These are phyloP conservation scores for Sesia apiformis DNA, from an alignment of 2,888 invertebrate species.

Conservation along the genomic window DNA sequence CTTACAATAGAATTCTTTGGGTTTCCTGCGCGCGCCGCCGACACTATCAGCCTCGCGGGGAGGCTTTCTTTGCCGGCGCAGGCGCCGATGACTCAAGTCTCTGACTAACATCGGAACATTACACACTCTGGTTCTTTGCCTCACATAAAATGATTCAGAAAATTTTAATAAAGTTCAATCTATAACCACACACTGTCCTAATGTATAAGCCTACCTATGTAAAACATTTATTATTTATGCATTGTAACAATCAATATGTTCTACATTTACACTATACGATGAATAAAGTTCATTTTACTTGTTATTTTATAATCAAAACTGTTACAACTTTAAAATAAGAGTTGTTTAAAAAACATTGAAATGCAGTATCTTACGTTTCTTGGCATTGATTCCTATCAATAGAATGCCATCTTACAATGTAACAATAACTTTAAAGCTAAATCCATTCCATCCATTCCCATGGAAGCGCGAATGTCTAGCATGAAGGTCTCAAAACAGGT, in stretches of 20 bases:
- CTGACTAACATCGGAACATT: conserved; percentile 31
- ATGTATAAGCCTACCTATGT: no score
- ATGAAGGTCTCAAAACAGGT: conserved; percentile 13
- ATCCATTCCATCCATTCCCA: conserved; percentile 12
- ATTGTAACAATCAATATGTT: no score
- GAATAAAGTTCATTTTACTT: no score
- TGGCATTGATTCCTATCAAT: neutral
- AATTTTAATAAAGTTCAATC: neutral
- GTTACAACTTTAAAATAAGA: no score
- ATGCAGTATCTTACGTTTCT: neutral
- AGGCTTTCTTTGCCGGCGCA: conserved; percentile 44
- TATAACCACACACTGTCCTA: no score
- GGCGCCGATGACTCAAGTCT: conserved; percentile 50
- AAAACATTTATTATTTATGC: no score
- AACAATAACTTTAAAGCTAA: conserved; percentile 5
- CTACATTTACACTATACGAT: no score
- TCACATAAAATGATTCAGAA: conserved; percentile 11
- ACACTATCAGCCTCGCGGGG: conserved; percentile 21
- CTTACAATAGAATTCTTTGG: conserved; percentile 60
- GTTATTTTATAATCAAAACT: no score
- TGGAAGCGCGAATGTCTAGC: conserved; percentile 11
- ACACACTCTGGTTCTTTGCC: conserved; percentile 30
- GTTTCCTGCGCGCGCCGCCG: conserved; percentile 34
- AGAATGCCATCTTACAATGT: neutral
- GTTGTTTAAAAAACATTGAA: neutral